Evolutionary conservation across 2,113 vertebrate species (phyloP).

Genomic region (Xiphophorus couchianus): DNA sequence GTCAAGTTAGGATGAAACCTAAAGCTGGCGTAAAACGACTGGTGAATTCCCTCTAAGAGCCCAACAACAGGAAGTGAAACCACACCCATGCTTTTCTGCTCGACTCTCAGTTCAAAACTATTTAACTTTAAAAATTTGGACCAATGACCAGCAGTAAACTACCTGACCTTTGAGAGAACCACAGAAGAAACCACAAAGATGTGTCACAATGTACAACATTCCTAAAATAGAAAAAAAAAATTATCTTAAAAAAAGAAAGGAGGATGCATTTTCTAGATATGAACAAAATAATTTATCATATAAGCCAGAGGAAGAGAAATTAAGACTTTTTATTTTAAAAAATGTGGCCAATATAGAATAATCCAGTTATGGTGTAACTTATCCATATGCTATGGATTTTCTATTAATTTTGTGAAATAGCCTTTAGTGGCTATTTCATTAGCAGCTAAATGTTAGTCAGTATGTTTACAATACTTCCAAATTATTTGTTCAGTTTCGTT

Average conservation of each 20-base stretch:
- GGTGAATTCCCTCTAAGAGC: background rate
- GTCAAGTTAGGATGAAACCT: constrained; percentile 5
- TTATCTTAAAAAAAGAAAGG: background rate
- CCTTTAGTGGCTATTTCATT: too few species aligned
- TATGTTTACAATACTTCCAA: too few species aligned
- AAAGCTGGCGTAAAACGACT: background rate
- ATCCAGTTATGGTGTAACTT: background rate
- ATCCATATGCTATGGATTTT: background rate
- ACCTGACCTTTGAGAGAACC: constrained; percentile 6
- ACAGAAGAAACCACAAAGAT: background rate
- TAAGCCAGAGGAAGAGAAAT: background rate
- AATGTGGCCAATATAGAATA: background rate
- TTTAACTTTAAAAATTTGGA: background rate
- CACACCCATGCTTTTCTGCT: background rate
- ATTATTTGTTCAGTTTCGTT: too few species aligned
- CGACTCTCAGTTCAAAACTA: background rate
- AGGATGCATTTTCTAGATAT: background rate
- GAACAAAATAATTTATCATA: background rate
- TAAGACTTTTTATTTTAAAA: background rate
- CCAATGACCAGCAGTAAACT: background rate
- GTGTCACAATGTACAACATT: background rate
- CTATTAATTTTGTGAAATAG: too few species aligned
- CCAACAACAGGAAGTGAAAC: background rate
- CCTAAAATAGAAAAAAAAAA: too few species aligned
- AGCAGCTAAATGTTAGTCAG: too few species aligned